Evolutionary conservation across 2,113 vertebrate species (phyloP).

Genomic region (Charina bottae): DNA sequence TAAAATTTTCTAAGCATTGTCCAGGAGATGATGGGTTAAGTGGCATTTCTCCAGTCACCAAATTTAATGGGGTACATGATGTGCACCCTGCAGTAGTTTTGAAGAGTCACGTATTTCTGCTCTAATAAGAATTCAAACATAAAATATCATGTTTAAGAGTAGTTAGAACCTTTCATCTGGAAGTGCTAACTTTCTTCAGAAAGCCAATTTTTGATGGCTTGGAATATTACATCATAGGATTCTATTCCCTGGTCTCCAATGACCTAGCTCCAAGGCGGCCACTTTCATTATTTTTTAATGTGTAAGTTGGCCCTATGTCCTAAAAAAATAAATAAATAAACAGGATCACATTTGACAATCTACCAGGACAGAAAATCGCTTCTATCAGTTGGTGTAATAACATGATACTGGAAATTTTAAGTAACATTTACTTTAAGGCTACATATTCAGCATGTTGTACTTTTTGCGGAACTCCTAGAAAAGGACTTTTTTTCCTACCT

Average conservation of each 20-base stretch:
- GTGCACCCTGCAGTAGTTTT: background rate
- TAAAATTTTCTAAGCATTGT: background rate
- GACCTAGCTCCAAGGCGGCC: background rate
- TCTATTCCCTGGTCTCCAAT: too few species aligned
- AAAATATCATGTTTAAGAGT: background rate
- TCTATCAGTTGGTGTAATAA: background rate
- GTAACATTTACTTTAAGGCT: slow-evolving; percentile 39
- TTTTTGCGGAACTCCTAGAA: slow-evolving; percentile 11
- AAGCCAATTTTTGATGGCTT: background rate
- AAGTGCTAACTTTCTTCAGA: background rate
- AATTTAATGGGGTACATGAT: background rate
- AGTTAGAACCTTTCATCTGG: background rate
- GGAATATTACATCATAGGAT: background rate
- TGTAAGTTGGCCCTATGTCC: background rate
- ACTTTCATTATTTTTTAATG: background rate
- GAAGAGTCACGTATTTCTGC: background rate
- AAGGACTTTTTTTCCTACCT: slow-evolving; percentile 73
- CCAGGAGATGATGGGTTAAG: background rate
- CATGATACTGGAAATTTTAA: background rate
- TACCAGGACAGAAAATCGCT: background rate
- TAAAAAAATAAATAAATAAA: background rate
- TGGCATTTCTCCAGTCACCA: background rate
- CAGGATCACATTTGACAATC: background rate
- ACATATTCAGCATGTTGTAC: background rate
- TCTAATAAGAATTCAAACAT: background rate